These are phyloP conservation scores for Oreochromis mossambicus DNA, from an alignment of 2,797 vertebrate species.

Conservation along the genomic window DNA sequence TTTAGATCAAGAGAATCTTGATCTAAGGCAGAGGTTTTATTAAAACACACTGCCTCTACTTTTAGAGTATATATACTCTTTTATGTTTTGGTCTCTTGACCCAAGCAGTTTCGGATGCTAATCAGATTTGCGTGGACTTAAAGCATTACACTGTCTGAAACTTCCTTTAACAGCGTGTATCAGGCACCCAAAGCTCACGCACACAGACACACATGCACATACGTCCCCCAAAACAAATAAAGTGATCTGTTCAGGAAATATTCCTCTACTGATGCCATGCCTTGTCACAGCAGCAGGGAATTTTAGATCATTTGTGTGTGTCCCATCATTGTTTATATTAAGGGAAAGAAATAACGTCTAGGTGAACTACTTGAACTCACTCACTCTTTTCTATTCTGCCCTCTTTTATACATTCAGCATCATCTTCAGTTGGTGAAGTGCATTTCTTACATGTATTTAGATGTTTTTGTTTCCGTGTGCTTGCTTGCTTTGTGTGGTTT, in stretches of 20 bases:
- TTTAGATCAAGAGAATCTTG: not conserved
- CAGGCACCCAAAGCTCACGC: constrained; percentile 38
- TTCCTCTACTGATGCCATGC: not conserved
- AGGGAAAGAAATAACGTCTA: not conserved
- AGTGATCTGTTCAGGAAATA: constrained; percentile 19
- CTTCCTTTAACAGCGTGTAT: constrained; percentile 31
- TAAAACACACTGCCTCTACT: not conserved
- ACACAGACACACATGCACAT: not conserved
- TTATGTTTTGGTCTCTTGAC: constrained; percentile 23
- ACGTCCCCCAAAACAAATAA: not conserved
- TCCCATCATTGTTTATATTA: not conserved
- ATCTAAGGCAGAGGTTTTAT: not conserved
- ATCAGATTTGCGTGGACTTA: constrained; percentile 62
- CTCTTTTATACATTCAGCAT: not conserved
- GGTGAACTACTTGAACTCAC: not conserved
- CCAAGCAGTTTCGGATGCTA: constrained; percentile 25
- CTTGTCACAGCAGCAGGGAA: not conserved
- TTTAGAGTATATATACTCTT: not conserved
- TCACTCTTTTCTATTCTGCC: not conserved
- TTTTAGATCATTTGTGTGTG: not conserved
- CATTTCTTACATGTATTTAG: not conserved
- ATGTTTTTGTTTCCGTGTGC: not conserved
- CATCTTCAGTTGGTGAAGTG: not conserved
- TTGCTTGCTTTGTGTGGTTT: not conserved
- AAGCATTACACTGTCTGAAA: constrained; percentile 58